Evolutionary conservation across 2,113 vertebrate genomes (phyloP).

Genomic region (Apeltes quadracus): DNA sequence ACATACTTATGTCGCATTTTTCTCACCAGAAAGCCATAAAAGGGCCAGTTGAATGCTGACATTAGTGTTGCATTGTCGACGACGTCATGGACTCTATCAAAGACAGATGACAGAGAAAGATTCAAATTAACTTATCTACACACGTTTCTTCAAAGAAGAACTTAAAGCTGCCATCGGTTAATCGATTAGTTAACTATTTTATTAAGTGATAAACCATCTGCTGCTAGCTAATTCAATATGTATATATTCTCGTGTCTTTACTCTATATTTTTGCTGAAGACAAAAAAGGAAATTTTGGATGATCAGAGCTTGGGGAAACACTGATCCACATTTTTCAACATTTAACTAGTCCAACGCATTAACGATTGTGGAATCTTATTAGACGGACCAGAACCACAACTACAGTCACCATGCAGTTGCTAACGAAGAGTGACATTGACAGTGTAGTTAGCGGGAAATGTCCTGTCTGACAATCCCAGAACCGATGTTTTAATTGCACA

Average conservation of each 20-base stretch:
- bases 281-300: not conserved
- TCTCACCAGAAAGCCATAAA: constrained; percentile 10
- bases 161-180: not conserved
- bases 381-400: not conserved
- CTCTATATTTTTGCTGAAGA: not conserved
- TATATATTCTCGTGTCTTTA: not conserved
- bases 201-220: not conserved
- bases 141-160: constrained; percentile 27
- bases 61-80: constrained; percentile 15
- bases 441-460: constrained; percentile 14
- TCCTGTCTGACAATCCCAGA: constrained; percentile 34
- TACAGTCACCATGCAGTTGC: not conserved
- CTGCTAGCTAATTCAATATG: not conserved
- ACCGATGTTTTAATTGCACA: constrained; percentile 63
- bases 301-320: not conserved
- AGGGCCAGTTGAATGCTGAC: not conserved
- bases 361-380: not conserved
- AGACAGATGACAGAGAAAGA: constrained; percentile 36
- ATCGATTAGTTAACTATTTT: not conserved
- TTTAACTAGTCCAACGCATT: not conserved
- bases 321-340: not conserved
- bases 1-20: not conserved
- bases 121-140: constrained; percentile 29
- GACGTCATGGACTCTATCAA: constrained; percentile 22
- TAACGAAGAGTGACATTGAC: constrained; percentile 1